phyloP scores from a whole-genome alignment of 2,113 vertebrate genomes.

The Mormyrus iriodes region DNA sequence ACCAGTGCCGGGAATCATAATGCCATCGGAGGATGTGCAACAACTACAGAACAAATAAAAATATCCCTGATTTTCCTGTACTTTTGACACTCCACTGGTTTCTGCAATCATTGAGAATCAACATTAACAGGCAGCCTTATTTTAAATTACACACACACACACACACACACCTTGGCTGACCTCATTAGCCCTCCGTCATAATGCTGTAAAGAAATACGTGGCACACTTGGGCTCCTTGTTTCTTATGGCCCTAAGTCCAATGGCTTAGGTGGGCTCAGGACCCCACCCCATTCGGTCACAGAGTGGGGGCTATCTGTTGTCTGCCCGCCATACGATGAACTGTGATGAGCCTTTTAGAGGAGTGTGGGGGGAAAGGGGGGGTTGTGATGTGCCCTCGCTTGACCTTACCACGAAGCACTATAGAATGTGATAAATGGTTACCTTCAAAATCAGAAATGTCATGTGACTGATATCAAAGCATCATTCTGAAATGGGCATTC shows the following conservation, averaged over 20 bases:
- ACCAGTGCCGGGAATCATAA: too few relatives aligned
- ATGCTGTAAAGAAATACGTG: not conserved
- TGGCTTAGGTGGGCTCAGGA: not conserved
- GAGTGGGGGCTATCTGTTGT: not conserved
- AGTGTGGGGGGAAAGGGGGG: not conserved
- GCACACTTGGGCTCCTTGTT: not conserved
- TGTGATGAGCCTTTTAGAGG: not conserved
- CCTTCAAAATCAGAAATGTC: not conserved
- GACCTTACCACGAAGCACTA: not conserved
- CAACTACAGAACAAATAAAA: too few relatives aligned
- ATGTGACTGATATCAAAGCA: not conserved
- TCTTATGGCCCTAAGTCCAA: not conserved
- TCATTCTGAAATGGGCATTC: not conserved
- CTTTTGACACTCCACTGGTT: too few relatives aligned
- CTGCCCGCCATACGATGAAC: not conserved
- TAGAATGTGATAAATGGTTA: not conserved
- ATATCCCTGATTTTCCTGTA: too few relatives aligned
- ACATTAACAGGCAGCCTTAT: too few relatives aligned
- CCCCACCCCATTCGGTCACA: not conserved
- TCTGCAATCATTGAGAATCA: too few relatives aligned
- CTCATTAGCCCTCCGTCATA: slow-evolving; percentile 5
- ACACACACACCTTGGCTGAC: not conserved
- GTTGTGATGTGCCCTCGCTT: not conserved
- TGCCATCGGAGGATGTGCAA: too few relatives aligned
- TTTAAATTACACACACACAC: not conserved